Conservation (phyloP, 1,140 invertebrate species). For the Micrasema longulum region DNA sequence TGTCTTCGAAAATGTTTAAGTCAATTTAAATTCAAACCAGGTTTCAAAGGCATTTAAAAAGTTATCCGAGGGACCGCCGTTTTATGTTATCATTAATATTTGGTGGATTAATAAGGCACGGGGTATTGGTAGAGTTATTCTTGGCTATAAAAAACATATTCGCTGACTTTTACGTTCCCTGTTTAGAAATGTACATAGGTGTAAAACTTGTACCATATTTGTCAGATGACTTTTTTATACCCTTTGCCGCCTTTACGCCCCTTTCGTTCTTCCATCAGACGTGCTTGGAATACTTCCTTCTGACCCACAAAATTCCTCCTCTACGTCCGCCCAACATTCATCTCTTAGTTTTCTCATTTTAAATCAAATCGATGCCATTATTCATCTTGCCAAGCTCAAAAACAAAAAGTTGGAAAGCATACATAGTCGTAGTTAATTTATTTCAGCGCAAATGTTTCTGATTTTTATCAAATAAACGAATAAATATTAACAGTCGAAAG, state of each 20-base stretch:
- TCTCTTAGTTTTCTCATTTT: slow-evolving; percentile 13
- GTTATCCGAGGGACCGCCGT: neutral
- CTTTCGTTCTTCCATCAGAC: neutral
- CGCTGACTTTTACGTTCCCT: slow-evolving; percentile 23
- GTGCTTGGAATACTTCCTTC: slow-evolving; percentile 16
- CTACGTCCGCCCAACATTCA: neutral
- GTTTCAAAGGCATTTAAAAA: no score
- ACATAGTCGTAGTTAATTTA: no score
- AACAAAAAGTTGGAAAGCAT: no score
- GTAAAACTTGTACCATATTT: slow-evolving; percentile 23
- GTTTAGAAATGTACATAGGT: slow-evolving; percentile 19
- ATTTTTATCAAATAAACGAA: no score
- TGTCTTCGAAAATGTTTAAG: no score
- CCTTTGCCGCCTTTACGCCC: slow-evolving; percentile 14
- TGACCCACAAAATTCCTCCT: slow-evolving; percentile 12
- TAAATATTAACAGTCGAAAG: no score
- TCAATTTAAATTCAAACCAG: no score
- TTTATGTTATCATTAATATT: no score
- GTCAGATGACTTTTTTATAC: slow-evolving; percentile 33
- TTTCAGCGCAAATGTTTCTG: no score
- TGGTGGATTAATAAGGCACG: no score
- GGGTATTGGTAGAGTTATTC: neutral
- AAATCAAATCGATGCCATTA: slow-evolving; percentile 17
- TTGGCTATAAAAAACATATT: slow-evolving; percentile 14
- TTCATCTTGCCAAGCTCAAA: neutral